Percentiles rank a stretch among this genome's conserved stretches.
phyloP scores from a whole-genome alignment of 2,888 invertebrate species.

The Epirrhoe alternata region DNA sequence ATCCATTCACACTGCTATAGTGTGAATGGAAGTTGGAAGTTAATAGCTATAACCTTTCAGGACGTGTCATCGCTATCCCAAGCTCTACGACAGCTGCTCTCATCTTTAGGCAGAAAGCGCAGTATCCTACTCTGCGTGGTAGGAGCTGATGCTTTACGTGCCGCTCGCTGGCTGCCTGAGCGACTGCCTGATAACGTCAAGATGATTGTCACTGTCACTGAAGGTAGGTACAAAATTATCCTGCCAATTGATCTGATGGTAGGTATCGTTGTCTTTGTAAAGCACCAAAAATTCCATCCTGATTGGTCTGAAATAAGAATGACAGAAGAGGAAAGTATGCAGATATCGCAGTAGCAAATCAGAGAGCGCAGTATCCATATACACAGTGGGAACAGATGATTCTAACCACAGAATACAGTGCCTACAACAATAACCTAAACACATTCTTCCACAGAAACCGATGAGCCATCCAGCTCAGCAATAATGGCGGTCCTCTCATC shows the following conservation, averaged over 20 bases:
- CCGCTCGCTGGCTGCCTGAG: slow-evolving; percentile 91
- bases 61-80: slow-evolving; percentile 89
- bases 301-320: too few species aligned
- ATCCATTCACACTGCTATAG: too few species aligned
- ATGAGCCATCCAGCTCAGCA: slow-evolving; percentile 77
- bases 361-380: too few species aligned
- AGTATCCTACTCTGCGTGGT: slow-evolving; percentile 90
- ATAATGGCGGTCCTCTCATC: slow-evolving; percentile 82
- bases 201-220: slow-evolving; percentile 89
- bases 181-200: slow-evolving; percentile 90
- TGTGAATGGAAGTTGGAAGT: too few species aligned
- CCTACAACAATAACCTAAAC: background rate
- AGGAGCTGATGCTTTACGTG: slow-evolving; percentile 87
- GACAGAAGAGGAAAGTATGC: too few species aligned
- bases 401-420: too few species aligned
- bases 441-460: slow-evolving; percentile 60
- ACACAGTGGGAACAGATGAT: too few species aligned
- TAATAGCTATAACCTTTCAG: slow-evolving; percentile 65
- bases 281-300: too few species aligned
- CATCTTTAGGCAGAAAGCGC: slow-evolving; percentile 82
- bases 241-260: too few species aligned
- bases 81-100: slow-evolving; percentile 83
- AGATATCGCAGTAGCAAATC: too few species aligned
- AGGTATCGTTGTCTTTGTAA: too few species aligned
- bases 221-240: slow-evolving; percentile 65